Evolutionary conservation across 2,113 vertebrate species (phyloP).

Genomic region (Pangasianodon gigas): DNA sequence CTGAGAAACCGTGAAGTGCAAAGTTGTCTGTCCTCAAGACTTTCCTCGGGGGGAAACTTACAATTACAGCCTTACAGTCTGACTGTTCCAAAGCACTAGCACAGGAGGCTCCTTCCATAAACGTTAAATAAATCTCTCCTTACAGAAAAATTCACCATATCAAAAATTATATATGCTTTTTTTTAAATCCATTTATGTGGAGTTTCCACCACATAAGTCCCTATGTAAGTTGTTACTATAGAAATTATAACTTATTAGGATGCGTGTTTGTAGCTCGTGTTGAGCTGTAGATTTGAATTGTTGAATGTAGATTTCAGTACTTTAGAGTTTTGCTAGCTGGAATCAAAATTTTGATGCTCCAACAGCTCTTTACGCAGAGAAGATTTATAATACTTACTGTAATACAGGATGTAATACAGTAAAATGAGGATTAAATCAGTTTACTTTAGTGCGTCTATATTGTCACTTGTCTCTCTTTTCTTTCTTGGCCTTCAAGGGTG

Average conservation of each 20-base stretch:
- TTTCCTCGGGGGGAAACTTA: not conserved
- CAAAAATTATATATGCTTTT: not conserved
- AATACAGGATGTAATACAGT: not conserved
- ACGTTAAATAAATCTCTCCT: not conserved
- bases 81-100: not conserved
- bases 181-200: not conserved
- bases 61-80: not conserved
- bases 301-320: not conserved
- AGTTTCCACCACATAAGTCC: not conserved
- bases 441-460: not conserved
- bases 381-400: not conserved
- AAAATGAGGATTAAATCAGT: not conserved
- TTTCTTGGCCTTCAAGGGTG: constrained; percentile 74
- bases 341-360: not conserved
- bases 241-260: not conserved
- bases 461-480: constrained; percentile 19
- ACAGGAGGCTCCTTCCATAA: not conserved
- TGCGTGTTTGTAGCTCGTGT: not conserved
- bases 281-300: not conserved
- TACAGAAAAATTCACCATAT: not conserved
- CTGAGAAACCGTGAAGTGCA: not conserved
- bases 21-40: not conserved
- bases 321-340: not conserved
- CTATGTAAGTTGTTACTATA: not conserved
- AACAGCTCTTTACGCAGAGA: not conserved